A percentile compares a stretch with the other conserved stretches of the same genome.
phyloP scores from a whole-genome alignment of 2,888 invertebrate species.

The Rotaria magnacalcarata region DNA sequence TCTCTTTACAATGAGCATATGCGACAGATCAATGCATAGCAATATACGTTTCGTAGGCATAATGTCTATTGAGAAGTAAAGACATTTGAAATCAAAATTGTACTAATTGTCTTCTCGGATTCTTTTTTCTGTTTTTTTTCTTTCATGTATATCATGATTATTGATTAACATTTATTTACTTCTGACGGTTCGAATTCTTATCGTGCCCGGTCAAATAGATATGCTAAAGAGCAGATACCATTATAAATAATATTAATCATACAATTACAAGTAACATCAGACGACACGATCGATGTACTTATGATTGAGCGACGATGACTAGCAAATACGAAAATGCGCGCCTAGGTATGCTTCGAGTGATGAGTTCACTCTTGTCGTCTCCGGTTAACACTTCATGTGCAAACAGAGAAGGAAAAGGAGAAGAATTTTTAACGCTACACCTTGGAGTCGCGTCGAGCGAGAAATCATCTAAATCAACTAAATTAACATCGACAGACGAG shows the following conservation, averaged over 20 bases:
- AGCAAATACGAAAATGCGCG: constrained; percentile 19
- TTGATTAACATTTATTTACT: background rate
- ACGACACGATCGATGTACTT: background rate
- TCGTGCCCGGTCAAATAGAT: background rate
- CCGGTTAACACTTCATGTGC: background rate
- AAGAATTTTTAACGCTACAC: constrained; percentile 12
- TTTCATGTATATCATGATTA: background rate
- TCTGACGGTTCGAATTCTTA: background rate
- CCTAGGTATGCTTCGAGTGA: background rate
- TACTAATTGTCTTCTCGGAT: background rate
- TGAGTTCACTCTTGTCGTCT: background rate
- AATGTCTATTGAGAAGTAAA: background rate
- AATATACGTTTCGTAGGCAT: background rate
- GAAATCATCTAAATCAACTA: background rate
- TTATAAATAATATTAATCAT: background rate
- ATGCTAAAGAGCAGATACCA: constrained; percentile 1
- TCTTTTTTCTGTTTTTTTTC: background rate
- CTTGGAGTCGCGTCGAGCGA: background rate
- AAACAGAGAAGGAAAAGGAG: background rate
- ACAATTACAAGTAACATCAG: background rate
- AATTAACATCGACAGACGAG: background rate
- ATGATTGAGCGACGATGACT: background rate
- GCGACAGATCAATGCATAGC: background rate
- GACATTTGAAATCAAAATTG: background rate
- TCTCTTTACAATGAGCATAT: background rate